Base-by-base conservation (phyloP, 2,888 invertebrate species). In the Pemphredon lugubris region DNA sequence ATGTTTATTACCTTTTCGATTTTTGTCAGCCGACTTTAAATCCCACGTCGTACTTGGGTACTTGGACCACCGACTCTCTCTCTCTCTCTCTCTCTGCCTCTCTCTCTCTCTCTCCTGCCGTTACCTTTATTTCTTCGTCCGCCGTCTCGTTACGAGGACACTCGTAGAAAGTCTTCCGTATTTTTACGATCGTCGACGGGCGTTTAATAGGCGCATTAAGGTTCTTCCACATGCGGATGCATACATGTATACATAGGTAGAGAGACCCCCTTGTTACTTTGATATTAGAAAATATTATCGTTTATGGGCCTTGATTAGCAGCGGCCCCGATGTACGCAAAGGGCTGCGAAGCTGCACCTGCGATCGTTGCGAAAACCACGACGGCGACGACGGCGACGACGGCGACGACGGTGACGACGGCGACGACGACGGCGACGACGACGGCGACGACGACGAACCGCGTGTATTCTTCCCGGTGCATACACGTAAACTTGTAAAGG, bases 251-350 rank as follows among this genome's bases (percentile, higher is more conserved):
- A 6, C 47, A 1, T 30, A 30, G 14, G 47, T 11, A 5, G 6
- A 13, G 30, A n/a, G 3, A 26, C 26, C 26, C 26, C 26, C 7
- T 26, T 30, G 65, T 30, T 32, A 64, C 40, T 64, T 78, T 47
- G 54, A 75, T 77, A 75, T 64, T 48, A 45, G 67, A 64, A 78
- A 78, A 78, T 79, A 79, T 75, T 54, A 61, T 40, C 64, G 32
- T 37, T 50, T 50, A 30, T 61, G 68, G 40, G 64, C 55, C 45
- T 73, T 59, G 69, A 78, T 78, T 75, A 79, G 66, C 66, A 30
- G 21, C 21, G 50, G 37, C 23, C 39, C 39, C 54, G 44, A 71
- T 63, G 40, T 48, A 42, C 20, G 45, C 45, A 34, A 44, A 60
- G 50, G 26, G 45, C 11, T 23, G 40, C 50, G 23, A 50, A 42